Conservation (phyloP, 2,113 vertebrate species). For the Neoarius graeffei region DNA sequence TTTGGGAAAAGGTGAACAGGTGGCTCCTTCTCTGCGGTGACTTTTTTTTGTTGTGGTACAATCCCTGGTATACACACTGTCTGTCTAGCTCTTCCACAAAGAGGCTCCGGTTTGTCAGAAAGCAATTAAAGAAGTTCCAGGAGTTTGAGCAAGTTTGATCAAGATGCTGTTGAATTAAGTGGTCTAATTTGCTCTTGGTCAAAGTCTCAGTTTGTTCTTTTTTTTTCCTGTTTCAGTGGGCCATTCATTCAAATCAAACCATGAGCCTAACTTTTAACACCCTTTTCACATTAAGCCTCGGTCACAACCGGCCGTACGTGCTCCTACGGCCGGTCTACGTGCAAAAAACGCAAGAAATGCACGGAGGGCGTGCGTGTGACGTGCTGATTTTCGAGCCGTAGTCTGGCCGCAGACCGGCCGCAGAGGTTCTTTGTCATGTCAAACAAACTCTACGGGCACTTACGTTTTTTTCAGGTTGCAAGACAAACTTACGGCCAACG, state of each 20-base stretch:
- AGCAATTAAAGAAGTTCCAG: constrained; percentile 73
- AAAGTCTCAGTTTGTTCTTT: constrained; percentile 34
- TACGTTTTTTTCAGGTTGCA: too few species aligned
- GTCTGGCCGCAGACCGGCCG: too few species aligned
- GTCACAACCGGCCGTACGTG: too few species aligned
- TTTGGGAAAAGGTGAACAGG: constrained; percentile 73
- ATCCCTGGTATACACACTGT: constrained; percentile 53
- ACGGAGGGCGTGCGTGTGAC: too few species aligned
- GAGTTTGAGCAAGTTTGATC: constrained; percentile 63
- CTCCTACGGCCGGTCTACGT: too few species aligned
- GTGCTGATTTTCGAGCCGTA: too few species aligned
- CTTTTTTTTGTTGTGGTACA: constrained; percentile 63
- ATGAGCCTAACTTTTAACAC: not conserved
- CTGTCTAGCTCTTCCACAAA: constrained; percentile 33
- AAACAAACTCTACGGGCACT: too few species aligned
- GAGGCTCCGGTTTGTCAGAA: constrained; percentile 68
- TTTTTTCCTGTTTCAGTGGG: not conserved
- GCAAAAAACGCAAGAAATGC: too few species aligned
- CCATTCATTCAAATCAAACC: not conserved
- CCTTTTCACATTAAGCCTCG: not conserved
- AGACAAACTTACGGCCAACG: too few species aligned
- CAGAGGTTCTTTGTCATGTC: too few species aligned
- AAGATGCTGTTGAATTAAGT: constrained; percentile 72
- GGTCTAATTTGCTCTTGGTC: constrained; percentile 49
- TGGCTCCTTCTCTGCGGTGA: constrained; percentile 68